These are phyloP conservation scores for Setophaga kirtlandii DNA, from an alignment of 2,113 vertebrate species.

Conservation along the genomic window DNA sequence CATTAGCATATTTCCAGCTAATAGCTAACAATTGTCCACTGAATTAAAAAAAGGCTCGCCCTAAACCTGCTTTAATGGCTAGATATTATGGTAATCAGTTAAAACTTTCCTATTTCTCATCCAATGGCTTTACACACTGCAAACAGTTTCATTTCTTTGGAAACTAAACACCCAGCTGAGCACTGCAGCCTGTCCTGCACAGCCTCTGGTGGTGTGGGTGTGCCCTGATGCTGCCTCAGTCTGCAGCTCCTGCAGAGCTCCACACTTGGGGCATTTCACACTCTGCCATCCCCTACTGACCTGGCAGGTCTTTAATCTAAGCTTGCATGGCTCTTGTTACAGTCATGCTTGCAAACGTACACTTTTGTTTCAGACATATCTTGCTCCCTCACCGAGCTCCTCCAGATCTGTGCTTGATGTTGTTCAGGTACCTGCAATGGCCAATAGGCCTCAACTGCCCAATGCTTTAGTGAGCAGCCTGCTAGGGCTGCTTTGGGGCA, in stretches of 20 bases:
- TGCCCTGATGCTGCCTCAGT: neutral
- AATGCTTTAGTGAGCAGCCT: neutral
- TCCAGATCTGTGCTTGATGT: neutral
- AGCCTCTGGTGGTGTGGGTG: fast-evolving
- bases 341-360: fast-evolving
- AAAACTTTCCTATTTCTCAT: neutral
- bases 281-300: neutral
- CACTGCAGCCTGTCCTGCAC: fast-evolving
- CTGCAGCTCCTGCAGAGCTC: neutral
- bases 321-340: neutral
- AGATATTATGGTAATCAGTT: neutral
- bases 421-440: neutral
- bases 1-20: constrained; percentile 35
- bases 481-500: neutral
- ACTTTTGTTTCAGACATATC: neutral
- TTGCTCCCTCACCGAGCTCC: neutral
- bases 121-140: neutral
- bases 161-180: neutral
- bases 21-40: neutral
- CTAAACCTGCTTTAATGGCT: neutral
- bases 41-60: neutral
- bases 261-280: neutral
- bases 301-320: neutral
- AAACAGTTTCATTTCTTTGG: neutral
- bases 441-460: neutral